phyloP scores from a whole-genome alignment of 2,113 vertebrate species.

The Heptranchias perlo region DNA sequence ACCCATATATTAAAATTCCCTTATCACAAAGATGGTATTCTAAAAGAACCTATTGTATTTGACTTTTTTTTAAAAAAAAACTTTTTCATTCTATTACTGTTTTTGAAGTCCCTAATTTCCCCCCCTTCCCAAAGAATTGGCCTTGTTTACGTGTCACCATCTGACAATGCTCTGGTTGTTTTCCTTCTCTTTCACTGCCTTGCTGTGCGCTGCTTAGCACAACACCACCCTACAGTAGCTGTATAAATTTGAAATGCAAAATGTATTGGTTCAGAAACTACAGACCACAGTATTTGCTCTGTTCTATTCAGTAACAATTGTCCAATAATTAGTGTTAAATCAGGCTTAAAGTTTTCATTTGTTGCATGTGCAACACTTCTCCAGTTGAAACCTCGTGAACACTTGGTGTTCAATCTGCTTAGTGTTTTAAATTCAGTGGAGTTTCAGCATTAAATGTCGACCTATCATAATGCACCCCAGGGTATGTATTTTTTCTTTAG shows the following conservation, averaged over 20 bases:
- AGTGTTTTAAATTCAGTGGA: background rate
- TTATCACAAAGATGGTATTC: background rate
- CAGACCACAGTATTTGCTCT: background rate
- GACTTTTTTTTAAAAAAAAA: background rate
- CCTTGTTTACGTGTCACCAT: background rate
- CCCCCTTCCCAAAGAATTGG: background rate
- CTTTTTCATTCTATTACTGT: background rate
- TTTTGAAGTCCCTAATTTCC: background rate
- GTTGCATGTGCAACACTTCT: background rate
- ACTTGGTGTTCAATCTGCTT: background rate
- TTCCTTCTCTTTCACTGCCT: background rate
- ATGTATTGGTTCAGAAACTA: background rate
- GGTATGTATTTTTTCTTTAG: background rate
- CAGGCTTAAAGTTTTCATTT: background rate
- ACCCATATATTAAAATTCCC: background rate
- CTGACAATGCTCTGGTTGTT: conserved; percentile 18
- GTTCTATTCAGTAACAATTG: background rate
- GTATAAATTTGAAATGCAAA: background rate
- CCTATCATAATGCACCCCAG: background rate
- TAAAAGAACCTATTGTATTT: conserved; percentile 21
- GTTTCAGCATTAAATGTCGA: background rate
- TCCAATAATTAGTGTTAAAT: background rate
- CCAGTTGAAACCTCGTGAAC: background rate
- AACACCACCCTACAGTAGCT: background rate
- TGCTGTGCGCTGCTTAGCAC: background rate